Conservation (phyloP, 2,888 invertebrate genomes). For the Xanthorhoe spadicearia region DNA sequence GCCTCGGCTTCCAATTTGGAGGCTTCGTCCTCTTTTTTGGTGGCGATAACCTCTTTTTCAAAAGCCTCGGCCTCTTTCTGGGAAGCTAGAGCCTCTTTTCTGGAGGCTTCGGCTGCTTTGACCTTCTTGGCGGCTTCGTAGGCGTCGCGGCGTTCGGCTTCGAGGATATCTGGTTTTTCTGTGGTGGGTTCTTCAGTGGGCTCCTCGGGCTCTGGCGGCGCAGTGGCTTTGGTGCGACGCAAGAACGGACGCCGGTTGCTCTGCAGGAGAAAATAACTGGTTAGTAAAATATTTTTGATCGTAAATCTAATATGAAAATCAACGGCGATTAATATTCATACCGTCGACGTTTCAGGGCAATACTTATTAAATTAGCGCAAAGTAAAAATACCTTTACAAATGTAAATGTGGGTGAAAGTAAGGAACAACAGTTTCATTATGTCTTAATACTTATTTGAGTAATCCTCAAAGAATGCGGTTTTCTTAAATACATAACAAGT, state of each 20-base stretch:
- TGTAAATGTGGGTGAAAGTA: not conserved
- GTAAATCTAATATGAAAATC: not conserved
- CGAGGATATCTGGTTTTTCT: constrained; percentile 36
- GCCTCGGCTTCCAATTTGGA: constrained; percentile 33
- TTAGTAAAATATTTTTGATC: constrained; percentile 32
- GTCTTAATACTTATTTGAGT: constrained; percentile 24
- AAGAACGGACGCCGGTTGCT: constrained; percentile 67
- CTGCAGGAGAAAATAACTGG: constrained; percentile 58
- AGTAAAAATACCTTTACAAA: too few relatives aligned
- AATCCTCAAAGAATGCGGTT: constrained; percentile 41
- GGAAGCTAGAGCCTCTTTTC: constrained; percentile 46
- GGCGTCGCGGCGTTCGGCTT: constrained; percentile 45
- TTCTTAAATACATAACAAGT: constrained; percentile 22
- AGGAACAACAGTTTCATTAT: constrained; percentile 26
- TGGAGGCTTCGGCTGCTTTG: constrained; percentile 50
- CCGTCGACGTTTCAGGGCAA: too few relatives aligned
- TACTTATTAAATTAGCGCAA: not conserved
- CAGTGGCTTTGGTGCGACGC: constrained; percentile 75
- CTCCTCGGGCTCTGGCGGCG: constrained; percentile 63
- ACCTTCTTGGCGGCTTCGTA: constrained; percentile 50
- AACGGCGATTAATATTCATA: not conserved
- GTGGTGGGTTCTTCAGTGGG: constrained; percentile 47
- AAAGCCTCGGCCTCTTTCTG: constrained; percentile 32
- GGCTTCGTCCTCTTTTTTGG: constrained; percentile 29
- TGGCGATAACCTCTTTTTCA: constrained; percentile 42